Evolutionary conservation across 2,797 vertebrate species (phyloP), one percentile per base, ranked within the genome.

Genomic region (Enteromius unitaeniatus): DNA sequence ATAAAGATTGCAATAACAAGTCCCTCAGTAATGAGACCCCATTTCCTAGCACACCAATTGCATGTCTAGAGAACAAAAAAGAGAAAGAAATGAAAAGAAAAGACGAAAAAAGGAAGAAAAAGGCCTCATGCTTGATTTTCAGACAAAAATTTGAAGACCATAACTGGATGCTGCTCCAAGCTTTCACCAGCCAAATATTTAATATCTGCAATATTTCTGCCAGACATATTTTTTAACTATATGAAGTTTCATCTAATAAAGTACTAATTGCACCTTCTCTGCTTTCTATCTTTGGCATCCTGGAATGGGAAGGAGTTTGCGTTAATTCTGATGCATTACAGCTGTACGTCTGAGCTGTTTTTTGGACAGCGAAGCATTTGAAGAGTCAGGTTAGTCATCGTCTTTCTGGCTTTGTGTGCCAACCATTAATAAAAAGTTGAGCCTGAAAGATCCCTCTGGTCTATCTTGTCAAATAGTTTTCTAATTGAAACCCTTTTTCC

Each of bases 1-100:
- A 88, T 89, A 88, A 81, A 92, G 89, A 81, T 40, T 75, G 37
- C 72, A 45, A 53, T 78, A 23, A 73, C 70, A 84, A 62, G 55
- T 78, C 77, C 49, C 80, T 55, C 60, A 73, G 83, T 85, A 88
- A 87, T 81, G 62, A 86, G 85, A 77, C 75, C 79, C 74, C 53
- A 85, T 88, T 79, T 85, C 76, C 65, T 62, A 64, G 84, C 78
- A 72, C 77, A 83, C 81, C 84, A 77, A 85, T 58, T 81, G 67
- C 82, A 87, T 75, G 62, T 65, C 49, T 47, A 79, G 47, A 86
- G 37, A 58, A 58, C 42, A 80, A 79, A 70, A 76, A 68, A 81
- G 1, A 0, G 26, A 78, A 86, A 78, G 28, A 47, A 79, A 84
- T 53, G 11, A 81, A 75, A 73, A 64, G 13, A 58, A 80, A 9